These are phyloP conservation scores for Urocolius indicus DNA, from an alignment of 2,113 vertebrate genomes.

Conservation along the genomic window DNA sequence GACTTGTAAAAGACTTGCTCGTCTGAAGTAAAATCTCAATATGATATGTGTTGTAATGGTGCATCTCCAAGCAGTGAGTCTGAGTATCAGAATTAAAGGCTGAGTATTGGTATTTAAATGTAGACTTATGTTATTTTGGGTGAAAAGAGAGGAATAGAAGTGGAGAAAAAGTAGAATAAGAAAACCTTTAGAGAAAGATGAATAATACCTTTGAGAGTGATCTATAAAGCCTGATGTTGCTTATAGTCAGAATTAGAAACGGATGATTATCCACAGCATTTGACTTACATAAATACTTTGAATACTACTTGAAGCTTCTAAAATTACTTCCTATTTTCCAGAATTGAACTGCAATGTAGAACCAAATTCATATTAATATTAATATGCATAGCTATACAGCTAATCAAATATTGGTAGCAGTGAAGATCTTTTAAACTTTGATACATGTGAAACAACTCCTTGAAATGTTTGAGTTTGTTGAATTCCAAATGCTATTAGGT, in stretches of 20 bases:
- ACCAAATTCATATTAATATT: background rate
- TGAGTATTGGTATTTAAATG: background rate
- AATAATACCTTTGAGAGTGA: background rate
- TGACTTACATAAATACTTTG: background rate
- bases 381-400: background rate
- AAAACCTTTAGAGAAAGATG: background rate
- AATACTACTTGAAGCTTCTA: background rate
- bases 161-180: background rate
- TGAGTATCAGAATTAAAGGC: background rate
- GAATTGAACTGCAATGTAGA: background rate
- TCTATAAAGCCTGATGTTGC: background rate
- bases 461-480: background rate
- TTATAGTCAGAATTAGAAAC: background rate
- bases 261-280: background rate
- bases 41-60: fast-evolving
- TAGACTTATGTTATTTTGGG: background rate
- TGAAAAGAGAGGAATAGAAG: background rate
- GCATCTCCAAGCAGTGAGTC: background rate
- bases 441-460: background rate
- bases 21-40: background rate
- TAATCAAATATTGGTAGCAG: background rate
- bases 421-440: background rate
- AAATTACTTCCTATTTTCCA: background rate
- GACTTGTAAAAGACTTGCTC: background rate
- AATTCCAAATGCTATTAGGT: background rate